Conservation (phyloP, 2,113 vertebrate species). For the Engystomops pustulosus region DNA sequence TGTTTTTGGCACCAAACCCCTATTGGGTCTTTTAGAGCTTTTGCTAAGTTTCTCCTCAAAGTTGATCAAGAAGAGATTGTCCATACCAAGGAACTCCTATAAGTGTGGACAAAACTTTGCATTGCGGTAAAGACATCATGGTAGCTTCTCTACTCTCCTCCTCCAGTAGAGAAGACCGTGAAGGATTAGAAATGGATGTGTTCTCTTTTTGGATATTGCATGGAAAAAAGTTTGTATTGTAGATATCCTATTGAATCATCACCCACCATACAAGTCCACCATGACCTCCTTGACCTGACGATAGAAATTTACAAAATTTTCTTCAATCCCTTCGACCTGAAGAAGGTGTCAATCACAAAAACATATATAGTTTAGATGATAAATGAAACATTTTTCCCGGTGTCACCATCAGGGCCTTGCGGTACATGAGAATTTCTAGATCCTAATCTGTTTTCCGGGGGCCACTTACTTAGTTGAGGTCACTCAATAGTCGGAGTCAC, state of each 20-base stretch:
- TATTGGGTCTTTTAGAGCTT: no score
- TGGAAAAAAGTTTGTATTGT: not conserved
- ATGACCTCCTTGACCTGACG: no score
- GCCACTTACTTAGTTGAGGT: constrained; percentile 23
- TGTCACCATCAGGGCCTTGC: not conserved
- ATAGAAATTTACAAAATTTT: no score
- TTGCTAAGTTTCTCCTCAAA: no score
- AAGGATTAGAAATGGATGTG: not conserved
- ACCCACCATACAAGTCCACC: not conserved
- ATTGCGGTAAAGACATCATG: no score
- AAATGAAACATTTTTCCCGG: not conserved
- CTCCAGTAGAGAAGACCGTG: no score
- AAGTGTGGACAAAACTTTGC: no score
- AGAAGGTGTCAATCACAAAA: constrained; percentile 10
- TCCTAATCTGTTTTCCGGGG: constrained; percentile 14
- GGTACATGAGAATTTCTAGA: not conserved
- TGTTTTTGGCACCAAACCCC: no score
- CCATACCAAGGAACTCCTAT: not conserved
- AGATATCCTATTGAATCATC: not conserved
- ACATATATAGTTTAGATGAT: not conserved
- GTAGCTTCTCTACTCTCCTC: not conserved
- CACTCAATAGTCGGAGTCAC: constrained; percentile 2
- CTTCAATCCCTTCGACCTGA: not conserved
- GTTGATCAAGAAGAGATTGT: no score
- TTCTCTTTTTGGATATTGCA: not conserved